Conservation (phyloP, 1,140 invertebrate genomes). For the Orchestia grillus region DNA sequence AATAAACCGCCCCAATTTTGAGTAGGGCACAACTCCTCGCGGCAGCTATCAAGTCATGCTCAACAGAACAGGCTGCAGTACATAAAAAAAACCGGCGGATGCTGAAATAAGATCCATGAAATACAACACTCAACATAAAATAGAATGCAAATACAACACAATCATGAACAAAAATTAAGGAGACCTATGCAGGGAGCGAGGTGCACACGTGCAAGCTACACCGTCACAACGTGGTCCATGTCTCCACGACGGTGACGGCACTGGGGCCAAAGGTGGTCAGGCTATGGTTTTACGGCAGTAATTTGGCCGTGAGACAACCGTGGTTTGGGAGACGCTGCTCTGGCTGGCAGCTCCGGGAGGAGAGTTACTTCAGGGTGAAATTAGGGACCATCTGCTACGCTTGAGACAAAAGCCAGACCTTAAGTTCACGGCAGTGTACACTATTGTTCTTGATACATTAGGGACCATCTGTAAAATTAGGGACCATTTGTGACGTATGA, state of each 20-base stretch:
- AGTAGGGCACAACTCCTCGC: background rate
- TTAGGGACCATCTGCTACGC: too few relatives aligned
- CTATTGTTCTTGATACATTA: too few relatives aligned
- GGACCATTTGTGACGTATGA: too few relatives aligned
- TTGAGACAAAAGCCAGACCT: too few relatives aligned
- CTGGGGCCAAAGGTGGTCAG: background rate
- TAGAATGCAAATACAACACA: background rate
- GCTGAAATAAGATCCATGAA: background rate
- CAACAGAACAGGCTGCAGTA: background rate
- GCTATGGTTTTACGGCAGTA: background rate
- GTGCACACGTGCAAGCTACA: background rate
- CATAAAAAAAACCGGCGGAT: background rate
- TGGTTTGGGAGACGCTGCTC: background rate
- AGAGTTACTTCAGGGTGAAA: too few relatives aligned
- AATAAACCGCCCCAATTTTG: too few relatives aligned
- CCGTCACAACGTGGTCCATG: background rate
- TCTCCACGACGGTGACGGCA: background rate
- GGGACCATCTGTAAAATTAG: too few relatives aligned
- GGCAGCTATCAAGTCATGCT: background rate
- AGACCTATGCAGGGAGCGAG: background rate
- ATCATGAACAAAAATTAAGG: background rate
- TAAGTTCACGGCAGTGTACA: too few relatives aligned
- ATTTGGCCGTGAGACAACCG: too few relatives aligned
- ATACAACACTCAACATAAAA: background rate
- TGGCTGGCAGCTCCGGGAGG: too few relatives aligned